Base-by-base conservation (phyloP, 2,797 vertebrate species). In the Siniperca scherzeri region DNA sequence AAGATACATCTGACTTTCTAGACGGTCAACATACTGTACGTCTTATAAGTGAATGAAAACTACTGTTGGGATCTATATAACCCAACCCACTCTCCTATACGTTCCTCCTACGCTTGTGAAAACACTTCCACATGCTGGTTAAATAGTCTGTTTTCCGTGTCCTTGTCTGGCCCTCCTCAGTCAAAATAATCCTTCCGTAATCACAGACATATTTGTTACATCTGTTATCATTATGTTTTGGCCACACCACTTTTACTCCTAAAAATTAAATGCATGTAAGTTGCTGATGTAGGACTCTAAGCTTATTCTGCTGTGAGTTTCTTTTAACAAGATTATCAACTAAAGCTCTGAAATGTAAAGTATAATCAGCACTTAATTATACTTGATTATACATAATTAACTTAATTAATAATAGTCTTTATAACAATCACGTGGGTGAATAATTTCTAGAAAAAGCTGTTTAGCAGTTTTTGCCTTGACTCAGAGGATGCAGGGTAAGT, bases 341-440 rank as follows among this genome's bases (percentile, higher is more conserved):
- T 50, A 60, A 77, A 84, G 61, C 72, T 53, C 48, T 50, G 2
- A 70, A 87, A 86, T 78, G 57, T 77, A 85, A 88, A 85, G 85
- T 90, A 77, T 83, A 88, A 81, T 88, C 74, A 81, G 77, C 40
- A 67, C 53, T 82, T 79, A 82, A 87, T 82, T 82, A 85, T 67
- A 67, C 73, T 77, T 77, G 48, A 90, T 87, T 65, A 84, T 80
- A 67, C 66, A 61, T 84, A 80, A 87, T 90, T 85, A 81, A 65
- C 78, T 87, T 71, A 70, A 77, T 83, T 79, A 71, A 85, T 88
- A 83, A 82, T 69, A 52, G 81, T 78, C 22, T 79, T 79, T 81
- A 79, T 27, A 74, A 60, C 22, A 74, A 65, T 85, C 78, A 78
- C 82, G 74, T 38, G 80, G 77, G 73, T 84, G 74, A 85, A 83